These are phyloP conservation scores for Hyphantria cunea DNA, from an alignment of 1,140 invertebrate genomes.

Conservation along the genomic window DNA sequence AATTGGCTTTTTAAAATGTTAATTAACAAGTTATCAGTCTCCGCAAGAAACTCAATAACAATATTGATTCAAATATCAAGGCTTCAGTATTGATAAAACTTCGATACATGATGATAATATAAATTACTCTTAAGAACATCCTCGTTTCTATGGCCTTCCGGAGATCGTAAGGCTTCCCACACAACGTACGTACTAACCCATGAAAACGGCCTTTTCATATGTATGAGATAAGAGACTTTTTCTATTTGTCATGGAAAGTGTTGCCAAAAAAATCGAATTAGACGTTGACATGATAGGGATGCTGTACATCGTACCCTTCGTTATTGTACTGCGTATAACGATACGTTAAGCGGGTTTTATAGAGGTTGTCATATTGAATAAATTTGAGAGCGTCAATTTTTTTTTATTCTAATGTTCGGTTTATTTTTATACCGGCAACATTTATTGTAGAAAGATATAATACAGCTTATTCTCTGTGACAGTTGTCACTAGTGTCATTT, in stretches of 20 bases:
- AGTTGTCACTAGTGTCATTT: too few relatives aligned
- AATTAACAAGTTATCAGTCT: too few relatives aligned
- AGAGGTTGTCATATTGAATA: too few relatives aligned
- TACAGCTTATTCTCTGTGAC: too few relatives aligned
- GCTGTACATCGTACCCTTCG: neutral
- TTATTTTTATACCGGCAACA: too few relatives aligned
- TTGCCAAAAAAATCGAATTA: conserved; percentile 15
- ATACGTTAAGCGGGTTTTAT: neutral
- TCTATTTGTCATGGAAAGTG: conserved; percentile 16
- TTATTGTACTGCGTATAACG: neutral
- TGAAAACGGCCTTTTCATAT: conserved; percentile 19
- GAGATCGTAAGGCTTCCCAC: neutral
- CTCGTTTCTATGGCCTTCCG: neutral
- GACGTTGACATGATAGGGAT: neutral
- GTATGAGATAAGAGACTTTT: conserved; percentile 19
- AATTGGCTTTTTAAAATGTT: too few relatives aligned
- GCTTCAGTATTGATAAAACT: conserved; percentile 15
- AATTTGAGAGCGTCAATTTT: too few relatives aligned
- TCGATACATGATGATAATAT: conserved; percentile 18
- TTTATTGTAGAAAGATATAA: too few relatives aligned
- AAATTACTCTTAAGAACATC: conserved; percentile 13
- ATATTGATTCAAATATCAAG: conserved; percentile 5
- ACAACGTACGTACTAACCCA: neutral
- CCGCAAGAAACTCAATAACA: neutral
- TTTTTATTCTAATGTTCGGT: too few relatives aligned